These are phyloP conservation scores for Delichon dasypus DNA, from an alignment of 2,797 vertebrate species.

Conservation along the genomic window DNA sequence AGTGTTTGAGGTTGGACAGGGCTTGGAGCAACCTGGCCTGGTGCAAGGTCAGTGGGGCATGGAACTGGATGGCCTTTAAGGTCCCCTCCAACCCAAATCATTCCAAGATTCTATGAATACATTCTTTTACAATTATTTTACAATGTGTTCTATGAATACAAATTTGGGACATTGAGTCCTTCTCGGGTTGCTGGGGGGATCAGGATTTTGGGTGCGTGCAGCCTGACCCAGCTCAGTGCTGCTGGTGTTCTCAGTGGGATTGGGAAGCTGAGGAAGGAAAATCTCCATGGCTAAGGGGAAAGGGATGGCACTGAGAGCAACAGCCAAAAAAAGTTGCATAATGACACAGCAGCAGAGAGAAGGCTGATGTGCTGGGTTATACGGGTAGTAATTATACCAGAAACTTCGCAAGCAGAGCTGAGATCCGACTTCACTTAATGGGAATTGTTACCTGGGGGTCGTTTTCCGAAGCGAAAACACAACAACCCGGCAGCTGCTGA, in stretches of 20 bases:
- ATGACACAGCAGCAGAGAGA: not conserved
- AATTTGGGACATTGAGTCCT: not conserved
- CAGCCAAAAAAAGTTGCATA: not conserved
- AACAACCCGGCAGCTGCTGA: not conserved
- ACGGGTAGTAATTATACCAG: not conserved
- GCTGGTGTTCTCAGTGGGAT: rapidly evolving
- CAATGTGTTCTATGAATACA: too few relatives aligned
- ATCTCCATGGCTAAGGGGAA: not conserved
- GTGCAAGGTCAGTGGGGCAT: not conserved
- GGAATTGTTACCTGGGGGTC: not conserved
- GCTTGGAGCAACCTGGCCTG: not conserved
- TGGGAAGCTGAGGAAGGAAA: not conserved
- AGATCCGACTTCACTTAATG: not conserved
- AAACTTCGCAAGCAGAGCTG: not conserved
- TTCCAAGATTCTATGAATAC: not conserved
- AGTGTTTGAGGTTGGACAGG: not conserved
- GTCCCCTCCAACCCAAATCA: not conserved
- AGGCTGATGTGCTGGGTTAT: not conserved
- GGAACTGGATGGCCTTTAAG: not conserved
- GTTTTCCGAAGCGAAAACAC: not conserved
- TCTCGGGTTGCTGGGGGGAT: not conserved
- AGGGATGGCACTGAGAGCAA: not conserved
- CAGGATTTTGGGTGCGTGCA: not conserved
- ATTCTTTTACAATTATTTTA: not conserved
- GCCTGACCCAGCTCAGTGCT: not conserved